Evolutionary conservation across 2,888 invertebrate genomes (phyloP), one percentile per base, ranked within the genome.

Genomic region (Himalopsyche anomala): DNA sequence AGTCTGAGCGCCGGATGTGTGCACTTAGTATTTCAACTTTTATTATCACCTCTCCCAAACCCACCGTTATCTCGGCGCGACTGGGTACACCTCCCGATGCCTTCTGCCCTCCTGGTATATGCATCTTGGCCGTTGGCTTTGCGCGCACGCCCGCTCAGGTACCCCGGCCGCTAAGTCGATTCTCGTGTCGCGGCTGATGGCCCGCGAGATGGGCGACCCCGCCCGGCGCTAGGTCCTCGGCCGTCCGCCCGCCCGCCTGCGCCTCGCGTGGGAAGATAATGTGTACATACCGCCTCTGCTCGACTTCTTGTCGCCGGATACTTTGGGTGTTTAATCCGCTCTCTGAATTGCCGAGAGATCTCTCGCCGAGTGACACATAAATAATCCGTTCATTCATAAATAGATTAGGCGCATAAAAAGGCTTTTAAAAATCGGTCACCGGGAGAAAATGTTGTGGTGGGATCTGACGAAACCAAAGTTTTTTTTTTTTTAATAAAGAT

Each of bases 121-220:
- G 19, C 15, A 15, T 15, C 15, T 51, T 51, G 51, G 51, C 51
- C 51, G 51, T 15, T 51, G 15, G 51, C 15, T 15, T 15, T 19
- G 62, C 62, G 62, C 62, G 51, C 62, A 62, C 28, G 62, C 19
- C 62, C 62, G 62, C 19, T 40, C 45, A 74, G 84, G 84, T 84
- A 84, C 80, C 74, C 54, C 54, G 79, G 51, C 79, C 74, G n/a
- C 84, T 84, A 84, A 84, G 84, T 84, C 36, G 84, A 84, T 84
- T 84, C 84, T 79, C 84, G 74, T 84, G 84, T 84, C 28, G 62
- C 36, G n/a, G 28, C 38, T n/a, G 83, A 45, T 45, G 81, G 51
- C 81, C 17, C 81, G n/a, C 54, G 36, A 81, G 62, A 62, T 62
- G 19, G 62, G 36, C 55, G 51, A 55, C 55, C 36, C 36, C 45